Percentiles rank a stretch among this genome's conserved stretches.
These are phyloP conservation scores for Oriolus oriolus DNA, from an alignment of 2,113 vertebrate genomes.

Conservation along the genomic window DNA sequence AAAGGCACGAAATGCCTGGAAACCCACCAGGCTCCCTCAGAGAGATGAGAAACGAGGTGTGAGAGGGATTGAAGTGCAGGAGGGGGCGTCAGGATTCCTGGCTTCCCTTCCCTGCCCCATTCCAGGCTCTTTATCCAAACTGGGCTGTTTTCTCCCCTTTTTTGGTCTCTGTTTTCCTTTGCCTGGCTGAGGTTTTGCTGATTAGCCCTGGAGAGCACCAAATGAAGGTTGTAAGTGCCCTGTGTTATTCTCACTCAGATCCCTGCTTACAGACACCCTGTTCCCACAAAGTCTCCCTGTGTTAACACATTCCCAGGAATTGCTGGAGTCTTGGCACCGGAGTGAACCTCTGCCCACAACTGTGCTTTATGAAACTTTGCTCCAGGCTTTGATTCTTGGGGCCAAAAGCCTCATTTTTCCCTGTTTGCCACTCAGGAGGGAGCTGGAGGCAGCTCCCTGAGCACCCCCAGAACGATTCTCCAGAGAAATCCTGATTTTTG, in stretches of 20 bases:
- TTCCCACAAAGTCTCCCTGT: not conserved
- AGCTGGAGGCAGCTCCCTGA: not conserved
- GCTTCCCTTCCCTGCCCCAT: not conserved
- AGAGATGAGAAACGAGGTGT: not conserved
- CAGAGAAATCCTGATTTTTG: not conserved
- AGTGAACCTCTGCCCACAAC: not conserved
- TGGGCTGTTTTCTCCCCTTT: not conserved
- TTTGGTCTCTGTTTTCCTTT: not conserved
- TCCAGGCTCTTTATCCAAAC: not conserved
- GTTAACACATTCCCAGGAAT: not conserved
- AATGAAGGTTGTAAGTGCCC: rapidly evolving
- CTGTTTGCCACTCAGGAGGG: not conserved
- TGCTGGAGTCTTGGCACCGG: rapidly evolving
- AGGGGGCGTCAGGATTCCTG: not conserved
- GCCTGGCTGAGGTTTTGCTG: not conserved
- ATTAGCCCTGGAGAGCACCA: not conserved
- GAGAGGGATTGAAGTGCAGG: not conserved
- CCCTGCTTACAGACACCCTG: not conserved
- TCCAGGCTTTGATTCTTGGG: not conserved
- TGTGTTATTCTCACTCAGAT: not conserved
- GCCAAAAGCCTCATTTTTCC: not conserved
- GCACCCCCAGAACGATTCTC: not conserved
- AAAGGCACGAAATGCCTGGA: not conserved
- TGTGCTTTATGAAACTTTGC: not conserved
- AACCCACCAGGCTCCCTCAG: not conserved